A percentile compares a stretch with the other conserved stretches of the same genome.
Evolutionary conservation across 2,113 vertebrate species (phyloP).

Genomic region (Phalacrocorax brasilianus): DNA sequence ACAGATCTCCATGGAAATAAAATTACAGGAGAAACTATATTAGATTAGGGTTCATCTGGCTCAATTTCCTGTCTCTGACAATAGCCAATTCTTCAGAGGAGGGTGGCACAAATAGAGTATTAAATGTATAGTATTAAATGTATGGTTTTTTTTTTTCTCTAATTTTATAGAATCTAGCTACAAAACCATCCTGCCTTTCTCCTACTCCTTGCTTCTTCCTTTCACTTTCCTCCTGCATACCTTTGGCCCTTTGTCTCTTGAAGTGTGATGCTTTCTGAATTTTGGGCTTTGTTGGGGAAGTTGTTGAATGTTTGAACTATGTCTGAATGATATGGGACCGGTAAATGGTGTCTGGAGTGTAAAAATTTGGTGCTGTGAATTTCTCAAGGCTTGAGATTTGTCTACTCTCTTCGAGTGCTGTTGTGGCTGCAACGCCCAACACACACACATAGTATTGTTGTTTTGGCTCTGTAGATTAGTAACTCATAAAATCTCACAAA

Average conservation of each 20-base stretch:
- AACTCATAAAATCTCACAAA: neutral
- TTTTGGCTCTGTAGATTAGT: neutral
- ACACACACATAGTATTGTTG: neutral
- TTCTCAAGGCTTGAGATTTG: neutral
- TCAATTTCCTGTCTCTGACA: constrained; percentile 41
- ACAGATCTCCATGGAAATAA: constrained; percentile 49
- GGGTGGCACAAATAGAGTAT: neutral
- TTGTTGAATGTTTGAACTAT: neutral
- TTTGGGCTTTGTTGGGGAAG: neutral
- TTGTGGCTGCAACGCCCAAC: neutral
- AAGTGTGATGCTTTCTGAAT: neutral
- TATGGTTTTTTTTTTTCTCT: neutral
- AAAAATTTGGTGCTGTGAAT: neutral
- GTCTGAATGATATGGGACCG: neutral
- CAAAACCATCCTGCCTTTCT: neutral
- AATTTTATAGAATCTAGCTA: neutral
- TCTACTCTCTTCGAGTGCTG: neutral
- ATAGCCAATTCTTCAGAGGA: constrained; percentile 11
- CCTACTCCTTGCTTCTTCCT: neutral
- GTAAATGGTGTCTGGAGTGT: neutral
- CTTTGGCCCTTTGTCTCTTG: neutral
- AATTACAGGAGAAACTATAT: constrained; percentile 36
- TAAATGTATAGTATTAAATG: neutral
- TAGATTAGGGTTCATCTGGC: constrained; percentile 43
- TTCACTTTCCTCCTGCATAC: neutral